Percentiles rank a stretch among this genome's conserved stretches.
These are phyloP conservation scores for Centropus bengalensis DNA, from an alignment of 2,113 vertebrate genomes.

Conservation along the genomic window DNA sequence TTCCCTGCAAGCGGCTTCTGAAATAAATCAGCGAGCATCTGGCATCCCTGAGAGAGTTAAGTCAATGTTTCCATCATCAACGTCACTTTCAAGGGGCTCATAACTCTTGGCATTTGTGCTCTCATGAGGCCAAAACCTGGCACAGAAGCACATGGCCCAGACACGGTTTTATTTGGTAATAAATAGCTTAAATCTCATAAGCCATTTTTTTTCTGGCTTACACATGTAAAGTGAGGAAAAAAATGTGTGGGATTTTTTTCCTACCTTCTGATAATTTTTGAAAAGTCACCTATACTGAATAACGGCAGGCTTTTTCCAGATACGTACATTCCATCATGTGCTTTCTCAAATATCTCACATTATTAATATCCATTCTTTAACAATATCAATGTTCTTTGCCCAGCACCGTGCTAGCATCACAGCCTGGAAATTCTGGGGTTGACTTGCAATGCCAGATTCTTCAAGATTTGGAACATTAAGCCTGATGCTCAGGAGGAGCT, in stretches of 20 bases:
- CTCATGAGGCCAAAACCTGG: not conserved
- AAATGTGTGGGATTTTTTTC: not conserved
- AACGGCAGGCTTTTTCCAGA: not conserved
- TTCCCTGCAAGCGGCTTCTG: not conserved
- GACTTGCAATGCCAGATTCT: fast-evolving
- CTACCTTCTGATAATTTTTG: not conserved
- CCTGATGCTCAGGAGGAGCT: not conserved
- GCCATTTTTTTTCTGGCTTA: not conserved
- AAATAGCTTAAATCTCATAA: conserved; percentile 52
- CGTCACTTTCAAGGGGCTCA: not conserved
- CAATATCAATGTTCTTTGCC: not conserved
- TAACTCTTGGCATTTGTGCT: not conserved
- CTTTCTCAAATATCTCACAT: not conserved
- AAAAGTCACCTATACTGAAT: not conserved
- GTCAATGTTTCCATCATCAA: conserved; percentile 29
- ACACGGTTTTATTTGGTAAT: conserved; percentile 52
- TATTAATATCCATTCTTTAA: not conserved
- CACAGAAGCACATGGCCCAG: not conserved
- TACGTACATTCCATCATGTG: not conserved
- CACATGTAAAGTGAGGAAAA: not conserved
- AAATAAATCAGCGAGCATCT: not conserved
- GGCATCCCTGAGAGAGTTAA: not conserved
- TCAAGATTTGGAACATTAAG: not conserved
- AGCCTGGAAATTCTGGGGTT: not conserved
- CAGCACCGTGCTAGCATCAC: fast-evolving